Conservation (phyloP, 1,140 invertebrate genomes). For the Drosophila sp. region DNA sequence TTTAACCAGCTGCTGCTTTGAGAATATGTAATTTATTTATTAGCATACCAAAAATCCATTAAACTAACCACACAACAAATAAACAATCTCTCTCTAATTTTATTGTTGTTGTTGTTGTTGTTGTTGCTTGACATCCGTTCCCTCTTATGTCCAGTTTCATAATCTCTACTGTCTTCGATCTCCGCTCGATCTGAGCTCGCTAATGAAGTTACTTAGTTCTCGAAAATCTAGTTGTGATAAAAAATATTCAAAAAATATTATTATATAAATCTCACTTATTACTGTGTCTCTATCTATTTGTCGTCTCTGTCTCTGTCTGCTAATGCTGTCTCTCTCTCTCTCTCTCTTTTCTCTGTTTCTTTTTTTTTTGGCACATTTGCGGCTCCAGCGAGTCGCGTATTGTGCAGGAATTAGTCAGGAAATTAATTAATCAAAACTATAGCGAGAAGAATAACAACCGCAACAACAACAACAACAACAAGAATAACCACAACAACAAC, state of each 20-base stretch:
- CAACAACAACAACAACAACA: conserved; percentile 20
- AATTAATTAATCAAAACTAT: conserved; percentile 83
- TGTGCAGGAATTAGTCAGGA: conserved; percentile 83
- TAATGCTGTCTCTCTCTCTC: conserved; percentile 2
- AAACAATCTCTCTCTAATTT: conserved; percentile 2
- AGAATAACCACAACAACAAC: conserved; percentile 29
- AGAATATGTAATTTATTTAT: conserved; percentile 31
- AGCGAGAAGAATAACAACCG: conserved; percentile 52
- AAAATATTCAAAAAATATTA: too few relatives aligned
- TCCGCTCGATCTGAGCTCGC: conserved; percentile 12
- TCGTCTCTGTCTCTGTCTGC: conserved; percentile 18
- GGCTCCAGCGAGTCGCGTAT: conserved; percentile 79
- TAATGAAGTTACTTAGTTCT: conserved; percentile 44
- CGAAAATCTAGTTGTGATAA: conserved; percentile 34
- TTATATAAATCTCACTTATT: conserved; percentile 14
- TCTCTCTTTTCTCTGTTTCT: conserved; percentile 22
- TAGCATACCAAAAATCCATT: conserved; percentile 25
- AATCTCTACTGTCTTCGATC: conserved; percentile 6
- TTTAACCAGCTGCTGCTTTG: conserved; percentile 4
- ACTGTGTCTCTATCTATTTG: not conserved
- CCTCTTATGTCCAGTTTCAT: not conserved
- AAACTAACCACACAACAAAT: conserved; percentile 10
- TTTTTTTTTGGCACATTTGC: conserved; percentile 65
- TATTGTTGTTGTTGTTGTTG: not conserved
- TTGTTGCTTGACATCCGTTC: not conserved